Evolutionary conservation across 2,797 vertebrate species (phyloP).

Genomic region (Phalanger gymnotis): DNA sequence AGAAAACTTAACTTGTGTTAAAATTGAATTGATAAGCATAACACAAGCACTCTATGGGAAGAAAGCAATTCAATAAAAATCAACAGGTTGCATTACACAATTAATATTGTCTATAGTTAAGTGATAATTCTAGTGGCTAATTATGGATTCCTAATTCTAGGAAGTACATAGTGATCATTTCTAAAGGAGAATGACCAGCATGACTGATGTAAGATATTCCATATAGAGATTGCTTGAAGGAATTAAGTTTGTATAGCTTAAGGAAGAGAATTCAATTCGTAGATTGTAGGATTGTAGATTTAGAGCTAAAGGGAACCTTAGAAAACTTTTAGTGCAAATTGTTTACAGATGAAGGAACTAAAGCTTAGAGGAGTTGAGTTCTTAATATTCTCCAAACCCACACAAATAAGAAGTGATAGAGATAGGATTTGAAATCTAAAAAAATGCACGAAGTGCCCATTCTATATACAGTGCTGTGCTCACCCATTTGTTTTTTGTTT

Average conservation of each 20-base stretch:
- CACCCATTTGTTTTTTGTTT: fast-evolving
- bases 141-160: background rate
- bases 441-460: too few relatives aligned
- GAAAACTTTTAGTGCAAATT: background rate
- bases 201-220: background rate
- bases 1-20: background rate
- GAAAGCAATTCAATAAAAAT: background rate
- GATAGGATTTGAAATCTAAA: too few relatives aligned
- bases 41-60: background rate
- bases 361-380: too few relatives aligned
- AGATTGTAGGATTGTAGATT: background rate
- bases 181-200: background rate
- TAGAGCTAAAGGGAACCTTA: background rate
- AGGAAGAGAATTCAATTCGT: background rate
- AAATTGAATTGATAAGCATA: background rate
- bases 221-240: background rate
- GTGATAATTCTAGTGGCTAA: background rate
- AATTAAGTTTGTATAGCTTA: background rate
- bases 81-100: background rate
- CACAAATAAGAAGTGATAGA: too few relatives aligned
- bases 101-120: background rate
- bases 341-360: too few relatives aligned
- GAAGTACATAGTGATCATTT: background rate
- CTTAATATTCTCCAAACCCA: too few relatives aligned
- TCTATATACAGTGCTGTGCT: too few relatives aligned